phyloP scores from a whole-genome alignment of 2,888 invertebrate genomes.

The Reticulitermes lucifugus region DNA sequence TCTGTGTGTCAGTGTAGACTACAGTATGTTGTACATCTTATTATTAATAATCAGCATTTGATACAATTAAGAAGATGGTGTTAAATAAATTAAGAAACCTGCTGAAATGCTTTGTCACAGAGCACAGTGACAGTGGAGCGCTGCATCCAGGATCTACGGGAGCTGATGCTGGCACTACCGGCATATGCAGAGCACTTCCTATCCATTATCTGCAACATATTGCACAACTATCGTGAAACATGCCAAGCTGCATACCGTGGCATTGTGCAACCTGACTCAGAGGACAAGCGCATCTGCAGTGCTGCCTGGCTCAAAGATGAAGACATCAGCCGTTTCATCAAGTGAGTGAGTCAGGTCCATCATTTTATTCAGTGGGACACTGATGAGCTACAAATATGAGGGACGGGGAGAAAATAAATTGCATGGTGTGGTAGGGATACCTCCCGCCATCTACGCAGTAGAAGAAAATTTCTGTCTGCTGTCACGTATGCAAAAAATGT shows the following conservation, averaged over 20 bases:
- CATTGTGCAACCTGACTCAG: conserved; percentile 81
- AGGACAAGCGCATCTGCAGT: conserved; percentile 83
- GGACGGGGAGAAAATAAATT: too few relatives aligned
- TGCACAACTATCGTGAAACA: conserved; percentile 80
- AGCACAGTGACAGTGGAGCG: conserved; percentile 80
- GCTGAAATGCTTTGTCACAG: conserved; percentile 61
- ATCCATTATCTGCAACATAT: conserved; percentile 76
- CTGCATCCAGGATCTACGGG: conserved; percentile 74
- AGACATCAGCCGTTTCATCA: conserved; percentile 92
- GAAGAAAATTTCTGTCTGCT: too few relatives aligned
- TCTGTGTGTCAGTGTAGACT: too few relatives aligned
- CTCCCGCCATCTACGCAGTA: too few relatives aligned
- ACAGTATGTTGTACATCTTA: too few relatives aligned
- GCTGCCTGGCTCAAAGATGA: conserved; percentile 94
- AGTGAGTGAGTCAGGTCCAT: conserved; percentile 63
- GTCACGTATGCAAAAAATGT: too few relatives aligned
- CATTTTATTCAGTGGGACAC: neutral
- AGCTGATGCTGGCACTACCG: conserved; percentile 77
- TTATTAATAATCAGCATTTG: too few relatives aligned
- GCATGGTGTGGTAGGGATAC: too few relatives aligned
- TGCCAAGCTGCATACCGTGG: conserved; percentile 80
- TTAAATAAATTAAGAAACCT: too few relatives aligned
- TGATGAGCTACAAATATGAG: too few relatives aligned
- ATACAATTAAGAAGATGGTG: too few relatives aligned
- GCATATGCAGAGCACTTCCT: conserved; percentile 81